These are phyloP conservation scores for Alviniconcha marisindica DNA, from an alignment of 1,140 invertebrate species.

Conservation along the genomic window DNA sequence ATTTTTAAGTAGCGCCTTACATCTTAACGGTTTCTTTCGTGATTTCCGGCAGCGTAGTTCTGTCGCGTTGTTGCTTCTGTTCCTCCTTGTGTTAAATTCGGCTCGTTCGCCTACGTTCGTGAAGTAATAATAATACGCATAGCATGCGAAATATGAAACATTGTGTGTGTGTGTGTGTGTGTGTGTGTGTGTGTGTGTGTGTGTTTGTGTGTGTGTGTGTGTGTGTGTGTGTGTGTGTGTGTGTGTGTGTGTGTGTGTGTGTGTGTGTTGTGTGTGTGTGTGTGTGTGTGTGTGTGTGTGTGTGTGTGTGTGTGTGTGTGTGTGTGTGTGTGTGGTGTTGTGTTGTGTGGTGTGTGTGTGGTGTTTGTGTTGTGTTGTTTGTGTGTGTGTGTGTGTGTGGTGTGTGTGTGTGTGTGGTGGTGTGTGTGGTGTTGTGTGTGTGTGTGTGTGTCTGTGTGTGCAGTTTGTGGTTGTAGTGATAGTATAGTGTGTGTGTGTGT, in stretches of 20 bases:
- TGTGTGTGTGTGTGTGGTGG: background rate
- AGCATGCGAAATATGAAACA: too few relatives aligned
- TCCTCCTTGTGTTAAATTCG: too few relatives aligned
- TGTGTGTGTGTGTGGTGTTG: background rate
- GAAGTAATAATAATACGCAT: too few relatives aligned
- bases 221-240: slow-evolving; percentile 24
- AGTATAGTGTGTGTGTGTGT: background rate
- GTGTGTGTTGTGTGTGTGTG: background rate
- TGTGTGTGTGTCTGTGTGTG: background rate
- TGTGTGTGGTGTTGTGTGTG: background rate
- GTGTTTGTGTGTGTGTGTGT: slow-evolving; percentile 5
- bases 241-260: slow-evolving; percentile 5
- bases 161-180: slow-evolving; percentile 3
- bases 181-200: too few relatives aligned
- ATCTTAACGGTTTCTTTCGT: too few relatives aligned
- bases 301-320: slow-evolving; percentile 9
- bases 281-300: background rate
- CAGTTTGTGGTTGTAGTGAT: too few relatives aligned
- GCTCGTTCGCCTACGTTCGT: too few relatives aligned
- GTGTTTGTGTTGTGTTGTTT: too few relatives aligned
- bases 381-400: background rate
- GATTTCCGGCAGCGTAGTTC: too few relatives aligned
- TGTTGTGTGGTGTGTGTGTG: background rate
- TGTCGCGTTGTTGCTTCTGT: too few relatives aligned
- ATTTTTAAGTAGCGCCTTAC: too few relatives aligned